Conservation (phyloP, 2,113 vertebrate species). For the Aptenodytes patagonicus region DNA sequence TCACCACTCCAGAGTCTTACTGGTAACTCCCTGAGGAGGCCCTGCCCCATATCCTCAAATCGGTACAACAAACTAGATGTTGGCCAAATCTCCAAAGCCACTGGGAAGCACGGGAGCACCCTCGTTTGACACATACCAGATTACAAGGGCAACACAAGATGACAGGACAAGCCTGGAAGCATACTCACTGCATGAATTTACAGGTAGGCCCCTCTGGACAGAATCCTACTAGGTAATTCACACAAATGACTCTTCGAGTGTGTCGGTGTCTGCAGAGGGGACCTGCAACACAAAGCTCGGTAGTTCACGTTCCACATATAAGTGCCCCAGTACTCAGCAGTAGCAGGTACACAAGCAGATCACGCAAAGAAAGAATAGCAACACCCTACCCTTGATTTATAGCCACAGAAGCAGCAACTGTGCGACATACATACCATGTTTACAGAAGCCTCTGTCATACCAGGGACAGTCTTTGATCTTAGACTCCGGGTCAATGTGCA, state of each 20-base stretch:
- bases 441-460: constrained; percentile 98
- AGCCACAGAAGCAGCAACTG: background rate
- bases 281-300: constrained; percentile 77
- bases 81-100: background rate
- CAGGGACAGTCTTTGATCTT: constrained; percentile 99
- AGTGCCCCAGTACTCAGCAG: rapidly evolving
- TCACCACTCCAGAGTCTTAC: background rate
- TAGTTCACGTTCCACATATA: rapidly evolving
- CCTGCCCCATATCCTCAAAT: background rate
- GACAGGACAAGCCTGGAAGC: background rate
- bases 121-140: rapidly evolving
- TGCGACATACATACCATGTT: constrained; percentile 83
- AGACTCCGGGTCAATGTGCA: constrained; percentile 98
- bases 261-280: constrained; percentile 96
- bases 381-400: background rate
- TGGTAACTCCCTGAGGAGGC: background rate
- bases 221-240: constrained; percentile 98
- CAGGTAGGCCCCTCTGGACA: constrained; percentile 94
- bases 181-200: constrained; percentile 99
- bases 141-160: background rate
- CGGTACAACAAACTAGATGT: background rate
- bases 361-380: background rate
- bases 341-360: background rate
- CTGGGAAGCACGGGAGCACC: background rate
- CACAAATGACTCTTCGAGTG: constrained; percentile 95